phyloP scores from a whole-genome alignment of 2,888 invertebrate species.

The Ochropleura leucogaster region DNA sequence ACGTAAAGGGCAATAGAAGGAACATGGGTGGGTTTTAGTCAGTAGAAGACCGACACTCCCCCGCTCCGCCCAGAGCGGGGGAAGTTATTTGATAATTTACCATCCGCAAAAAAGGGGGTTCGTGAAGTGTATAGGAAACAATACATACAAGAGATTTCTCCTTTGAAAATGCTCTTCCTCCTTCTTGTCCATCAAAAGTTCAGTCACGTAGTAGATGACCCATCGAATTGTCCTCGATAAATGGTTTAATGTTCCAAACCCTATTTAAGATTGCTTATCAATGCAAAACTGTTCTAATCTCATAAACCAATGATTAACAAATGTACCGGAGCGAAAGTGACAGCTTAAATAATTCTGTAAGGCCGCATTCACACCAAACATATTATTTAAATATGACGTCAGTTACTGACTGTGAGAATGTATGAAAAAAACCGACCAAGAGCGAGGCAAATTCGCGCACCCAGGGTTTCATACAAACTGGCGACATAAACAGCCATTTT shows the following conservation, averaged over 20 bases:
- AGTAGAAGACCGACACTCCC: too few relatives aligned
- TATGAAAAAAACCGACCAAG: not conserved
- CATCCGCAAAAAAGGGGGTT: too few relatives aligned
- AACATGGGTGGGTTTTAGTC: too few relatives aligned
- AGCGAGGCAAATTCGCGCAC: too few relatives aligned
- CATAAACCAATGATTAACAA: constrained; percentile 48
- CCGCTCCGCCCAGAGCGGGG: too few relatives aligned
- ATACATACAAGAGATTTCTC: not conserved
- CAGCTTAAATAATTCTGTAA: constrained; percentile 57
- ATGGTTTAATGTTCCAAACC: constrained; percentile 37
- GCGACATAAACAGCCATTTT: too few relatives aligned
- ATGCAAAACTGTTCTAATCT: constrained; percentile 42
- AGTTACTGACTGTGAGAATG: not conserved
- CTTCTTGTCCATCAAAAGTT: constrained; percentile 30
- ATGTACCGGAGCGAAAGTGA: constrained; percentile 20
- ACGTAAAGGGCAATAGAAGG: too few relatives aligned
- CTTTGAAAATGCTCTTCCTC: not conserved
- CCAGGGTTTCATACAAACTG: too few relatives aligned
- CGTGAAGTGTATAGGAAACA: not conserved
- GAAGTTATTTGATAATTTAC: too few relatives aligned
- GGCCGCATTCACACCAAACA: not conserved
- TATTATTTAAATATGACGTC: not conserved
- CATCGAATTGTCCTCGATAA: constrained; percentile 38
- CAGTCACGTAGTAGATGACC: constrained; percentile 40
- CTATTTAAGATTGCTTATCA: constrained; percentile 42